Percentiles rank a stretch among this genome's conserved stretches.
Conservation (phyloP, 2,113 vertebrate species). For the Caranx ignobilis region DNA sequence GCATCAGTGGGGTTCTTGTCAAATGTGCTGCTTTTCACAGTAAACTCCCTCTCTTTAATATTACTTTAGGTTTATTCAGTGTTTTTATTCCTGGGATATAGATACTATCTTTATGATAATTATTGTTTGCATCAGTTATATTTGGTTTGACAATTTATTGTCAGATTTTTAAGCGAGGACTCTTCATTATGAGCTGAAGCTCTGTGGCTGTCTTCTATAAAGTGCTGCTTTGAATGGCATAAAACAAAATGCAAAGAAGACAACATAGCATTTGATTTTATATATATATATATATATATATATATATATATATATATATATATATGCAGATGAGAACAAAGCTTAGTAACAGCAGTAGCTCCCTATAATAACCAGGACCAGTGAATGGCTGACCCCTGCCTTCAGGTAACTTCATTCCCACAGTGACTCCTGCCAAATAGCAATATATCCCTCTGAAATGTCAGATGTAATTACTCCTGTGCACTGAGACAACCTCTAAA, state of each 20-base stretch:
- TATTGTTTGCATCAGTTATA: too few species aligned
- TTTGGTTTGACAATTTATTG: neutral
- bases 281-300: neutral
- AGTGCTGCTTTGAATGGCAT: neutral
- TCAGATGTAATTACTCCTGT: conserved; percentile 72
- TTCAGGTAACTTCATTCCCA: conserved; percentile 57
- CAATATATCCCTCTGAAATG: conserved; percentile 74
- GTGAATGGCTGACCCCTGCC: conserved; percentile 33
- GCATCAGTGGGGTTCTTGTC: too few species aligned
- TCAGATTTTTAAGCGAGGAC: neutral
- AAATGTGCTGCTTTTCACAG: neutral
- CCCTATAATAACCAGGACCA: conserved; percentile 54
- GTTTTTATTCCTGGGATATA: too few species aligned
- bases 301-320: too few species aligned
- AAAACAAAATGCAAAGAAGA: neutral
- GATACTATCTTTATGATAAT: too few species aligned
- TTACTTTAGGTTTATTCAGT: too few species aligned
- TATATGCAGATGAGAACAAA: conserved; percentile 17
- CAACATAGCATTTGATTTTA: neutral
- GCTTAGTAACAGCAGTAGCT: conserved; percentile 6
- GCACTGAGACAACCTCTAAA: conserved; percentile 61
- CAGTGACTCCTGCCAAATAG: conserved; percentile 62
- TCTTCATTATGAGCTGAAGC: neutral
- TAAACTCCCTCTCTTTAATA: neutral
- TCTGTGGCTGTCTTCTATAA: neutral